Base-by-base conservation (phyloP, 2,113 vertebrate species). In the Crotalus viridis region DNA sequence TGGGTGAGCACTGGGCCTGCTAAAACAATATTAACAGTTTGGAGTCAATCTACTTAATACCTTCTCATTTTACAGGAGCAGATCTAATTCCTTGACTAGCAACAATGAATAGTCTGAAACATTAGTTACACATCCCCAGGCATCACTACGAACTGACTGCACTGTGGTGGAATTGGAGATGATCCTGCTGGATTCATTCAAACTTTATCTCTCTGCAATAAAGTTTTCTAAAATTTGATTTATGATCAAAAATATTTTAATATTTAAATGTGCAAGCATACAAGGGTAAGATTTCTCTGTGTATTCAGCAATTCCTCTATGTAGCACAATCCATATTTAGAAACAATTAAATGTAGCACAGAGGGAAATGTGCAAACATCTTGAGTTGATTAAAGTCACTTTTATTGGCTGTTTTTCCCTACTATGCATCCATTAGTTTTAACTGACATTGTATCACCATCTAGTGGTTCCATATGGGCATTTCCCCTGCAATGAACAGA, bases 391-490 rank as follows among this genome's bases (percentile, higher is more conserved):
- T 89, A 81, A 55, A 91, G 85, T 55, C 85, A 51, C 15, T 93
- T 69, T 54, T 92, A 81, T 15, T 46, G 92, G 52, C 7, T 91
- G 86, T 15, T 90, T 85, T 26, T n/a, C 22, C 13, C 33, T 28
- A 7, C 15, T 89, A 0, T 2, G 7, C 21, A n/a, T 46, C 8
- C 0, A 8, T 57, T 48, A 48, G 0, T 0, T 43, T 93, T 94
- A 0, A 3, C 56, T 95, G 59, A 55, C 10, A 0, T 4, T 95
- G 9, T 90, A 91, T 56, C 94, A 86, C 96, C 97, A 96, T 93
- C 97, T 97, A 90, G 95, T 95, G 97, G 94, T 46, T 92, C 92
- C 4, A 69, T n/a, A 5, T 13, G 87, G 59, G 22, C 81, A 93
- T 51, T 87, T 90, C 89, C 59, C 22, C n/a, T n/a, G 13, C 94